A percentile compares a stretch with the other conserved stretches of the same genome.
Evolutionary conservation across 2,888 invertebrate species (phyloP).

Genomic region (Cheiracanthium punctorium): DNA sequence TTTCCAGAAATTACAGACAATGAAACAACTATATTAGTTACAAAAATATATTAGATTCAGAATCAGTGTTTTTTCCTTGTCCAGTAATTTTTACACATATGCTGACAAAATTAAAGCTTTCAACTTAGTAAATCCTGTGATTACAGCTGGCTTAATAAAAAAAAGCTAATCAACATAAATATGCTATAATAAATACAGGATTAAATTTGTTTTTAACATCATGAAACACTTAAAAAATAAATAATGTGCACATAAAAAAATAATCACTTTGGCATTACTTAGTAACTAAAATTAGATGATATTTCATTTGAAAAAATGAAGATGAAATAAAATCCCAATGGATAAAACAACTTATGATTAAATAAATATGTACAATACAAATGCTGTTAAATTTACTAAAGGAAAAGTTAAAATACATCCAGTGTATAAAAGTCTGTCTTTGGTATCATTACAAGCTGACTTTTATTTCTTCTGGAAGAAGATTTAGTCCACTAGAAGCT

Average conservation of each 20-base stretch:
- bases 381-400: not conserved
- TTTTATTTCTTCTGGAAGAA: conserved; percentile 49
- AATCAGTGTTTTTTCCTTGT: not conserved
- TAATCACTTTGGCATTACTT: not conserved
- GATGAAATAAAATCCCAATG: not conserved
- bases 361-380: conserved; percentile 15
- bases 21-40: not conserved
- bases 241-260: conserved; percentile 12
- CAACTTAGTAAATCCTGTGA: too few species aligned
- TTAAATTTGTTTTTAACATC: not conserved
- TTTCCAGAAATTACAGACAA: not conserved
- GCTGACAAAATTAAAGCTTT: not conserved
- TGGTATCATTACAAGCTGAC: conserved; percentile 26
- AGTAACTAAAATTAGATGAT: not conserved
- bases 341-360: not conserved
- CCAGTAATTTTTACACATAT: not conserved
- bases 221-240: not conserved
- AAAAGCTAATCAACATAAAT: not conserved
- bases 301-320: not conserved
- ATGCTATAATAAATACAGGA: not conserved
- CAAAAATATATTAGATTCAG: not conserved
- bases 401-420: conserved; percentile 16
- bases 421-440: conserved; percentile 39
- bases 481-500: conserved; percentile 26
- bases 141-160: not conserved